These are phyloP conservation scores for Choloepus didactylus DNA, from an alignment of 2,797 vertebrate genomes.

Conservation along the genomic window DNA sequence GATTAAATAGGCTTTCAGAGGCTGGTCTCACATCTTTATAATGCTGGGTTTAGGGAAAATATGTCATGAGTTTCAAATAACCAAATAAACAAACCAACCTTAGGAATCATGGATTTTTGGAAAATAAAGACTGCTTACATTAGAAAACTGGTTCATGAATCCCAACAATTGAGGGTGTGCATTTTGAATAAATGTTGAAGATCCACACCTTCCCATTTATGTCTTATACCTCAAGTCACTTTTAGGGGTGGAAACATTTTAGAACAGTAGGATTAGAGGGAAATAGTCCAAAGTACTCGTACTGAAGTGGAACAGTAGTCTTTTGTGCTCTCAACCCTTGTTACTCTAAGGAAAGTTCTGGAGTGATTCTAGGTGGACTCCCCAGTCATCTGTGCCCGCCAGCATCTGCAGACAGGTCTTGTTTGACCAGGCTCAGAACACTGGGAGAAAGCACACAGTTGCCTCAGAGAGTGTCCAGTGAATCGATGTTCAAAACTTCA, in stretches of 20 bases:
- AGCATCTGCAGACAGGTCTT: background rate
- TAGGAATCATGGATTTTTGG: background rate
- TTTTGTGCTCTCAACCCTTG: background rate
- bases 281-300: background rate
- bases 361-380: background rate
- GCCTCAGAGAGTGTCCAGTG: background rate
- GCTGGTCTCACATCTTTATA: background rate
- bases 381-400: background rate
- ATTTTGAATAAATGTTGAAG: background rate
- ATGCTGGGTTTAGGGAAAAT: slow-evolving; percentile 21
- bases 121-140: slow-evolving; percentile 23
- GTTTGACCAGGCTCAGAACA: background rate
- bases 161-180: background rate
- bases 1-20: background rate
- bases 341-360: background rate
- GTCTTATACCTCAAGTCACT: background rate
- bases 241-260: background rate
- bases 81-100: background rate
- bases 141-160: background rate
- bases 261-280: background rate
- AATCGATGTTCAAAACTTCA: background rate
- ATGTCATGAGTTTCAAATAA: background rate
- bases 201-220: background rate
- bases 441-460: background rate
- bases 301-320: background rate